Base-by-base conservation (phyloP, 2,797 vertebrate species). In the Pelodytes ibericus region DNA sequence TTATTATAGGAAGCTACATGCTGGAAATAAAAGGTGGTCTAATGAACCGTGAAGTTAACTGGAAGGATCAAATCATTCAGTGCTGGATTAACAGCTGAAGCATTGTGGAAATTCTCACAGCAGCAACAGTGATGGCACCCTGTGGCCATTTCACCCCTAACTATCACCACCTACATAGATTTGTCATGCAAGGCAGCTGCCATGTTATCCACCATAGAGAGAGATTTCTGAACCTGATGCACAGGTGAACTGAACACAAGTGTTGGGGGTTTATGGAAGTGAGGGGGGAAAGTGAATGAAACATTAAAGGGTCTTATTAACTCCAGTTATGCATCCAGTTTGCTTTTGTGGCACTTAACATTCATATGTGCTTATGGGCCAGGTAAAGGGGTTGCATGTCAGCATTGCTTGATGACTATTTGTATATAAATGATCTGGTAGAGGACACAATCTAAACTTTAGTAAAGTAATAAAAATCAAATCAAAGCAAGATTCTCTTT, bases 21-120 rank as follows among this genome's bases (percentile, higher is more conserved):
- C 22, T 41, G 31, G 20, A 24, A 41, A 26, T 26, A 64, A 41
- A 66, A 49, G 26, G 9, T 29, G 7, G 11, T 64, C 22, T 49
- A 66, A 66, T 44, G 18, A 27, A 53, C 41, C 44, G 31, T 67
- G 64, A 51, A 30, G 64, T 31, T 51, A 30, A 53, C n/a, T 51
- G 26, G 5, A 53, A 67, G 3, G 26, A 9, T 16, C 24, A 67
- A 67, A 47, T 65, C 64, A 30, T 51, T 51, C 25, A 51, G 11
- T 20, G 5, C 1, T 9, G 3, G 15, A 5, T 67, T 25, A 51
- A 53, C 63, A 47, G 63, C 39, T 65, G 24, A 26, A 47, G 39
- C 63, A 9, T 49, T 49, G 61, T 64, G 22, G 7, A 41, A 64
- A 64, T 5, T 16, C 10, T 25, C 10, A 3, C 20, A 25, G 39